Conservation (phyloP, 1,140 invertebrate species). For the Brachionus rubens region DNA sequence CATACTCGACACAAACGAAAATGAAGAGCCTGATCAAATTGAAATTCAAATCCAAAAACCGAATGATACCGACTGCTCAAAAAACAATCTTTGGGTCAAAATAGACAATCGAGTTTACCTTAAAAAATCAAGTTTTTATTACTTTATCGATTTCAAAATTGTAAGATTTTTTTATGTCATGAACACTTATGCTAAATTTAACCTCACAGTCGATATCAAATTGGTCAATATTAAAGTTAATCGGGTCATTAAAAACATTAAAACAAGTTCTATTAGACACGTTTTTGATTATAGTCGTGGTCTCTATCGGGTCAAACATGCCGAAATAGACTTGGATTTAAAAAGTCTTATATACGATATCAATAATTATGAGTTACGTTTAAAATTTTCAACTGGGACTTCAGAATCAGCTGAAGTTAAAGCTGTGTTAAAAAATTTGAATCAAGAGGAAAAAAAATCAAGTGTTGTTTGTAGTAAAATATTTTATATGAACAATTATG, state of each 20-base stretch:
- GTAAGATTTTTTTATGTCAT: constrained; percentile 2
- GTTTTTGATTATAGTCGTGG: not conserved
- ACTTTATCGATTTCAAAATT: not conserved
- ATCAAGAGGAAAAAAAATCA: not conserved
- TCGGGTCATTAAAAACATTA: not conserved
- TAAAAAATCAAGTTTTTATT: not conserved
- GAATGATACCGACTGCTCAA: not conserved
- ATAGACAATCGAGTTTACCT: not conserved
- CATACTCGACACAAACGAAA: no score
- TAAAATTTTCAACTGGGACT: not conserved
- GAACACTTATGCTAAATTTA: not conserved
- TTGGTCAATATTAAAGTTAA: not conserved
- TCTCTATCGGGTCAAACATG: not conserved
- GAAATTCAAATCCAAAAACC: no score
- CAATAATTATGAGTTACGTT: not conserved
- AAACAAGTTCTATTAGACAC: not conserved
- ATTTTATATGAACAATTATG: not conserved
- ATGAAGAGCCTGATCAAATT: no score
- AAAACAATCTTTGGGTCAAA: constrained; percentile 1
- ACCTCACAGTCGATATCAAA: not conserved
- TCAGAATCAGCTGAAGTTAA: not conserved
- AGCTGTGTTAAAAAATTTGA: not conserved
- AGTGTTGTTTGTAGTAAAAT: not conserved
- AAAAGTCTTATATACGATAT: not conserved
- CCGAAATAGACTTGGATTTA: not conserved